These are phyloP conservation scores for Tauraco hartlaubi DNA, from an alignment of 2,797 vertebrate species.

Conservation along the genomic window DNA sequence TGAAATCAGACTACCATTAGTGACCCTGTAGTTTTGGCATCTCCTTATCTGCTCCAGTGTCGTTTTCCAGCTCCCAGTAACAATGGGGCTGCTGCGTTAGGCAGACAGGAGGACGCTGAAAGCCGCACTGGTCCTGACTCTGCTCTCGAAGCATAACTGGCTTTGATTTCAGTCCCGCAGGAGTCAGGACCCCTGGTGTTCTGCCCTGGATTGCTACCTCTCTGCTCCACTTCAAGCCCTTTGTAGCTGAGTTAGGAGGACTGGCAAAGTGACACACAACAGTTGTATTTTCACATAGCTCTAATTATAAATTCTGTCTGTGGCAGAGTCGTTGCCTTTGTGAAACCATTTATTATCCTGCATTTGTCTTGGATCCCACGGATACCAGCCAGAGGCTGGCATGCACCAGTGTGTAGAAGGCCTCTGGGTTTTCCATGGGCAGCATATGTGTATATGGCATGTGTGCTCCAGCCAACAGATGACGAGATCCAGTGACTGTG, in stretches of 20 bases:
- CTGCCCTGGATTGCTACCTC: not conserved
- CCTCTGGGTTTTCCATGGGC: not conserved
- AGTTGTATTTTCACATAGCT: not conserved
- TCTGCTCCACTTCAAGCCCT: not conserved
- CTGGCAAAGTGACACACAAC: not conserved
- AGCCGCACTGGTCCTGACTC: not conserved
- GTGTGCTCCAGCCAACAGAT: not conserved
- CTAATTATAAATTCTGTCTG: not conserved
- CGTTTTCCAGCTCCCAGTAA: not conserved
- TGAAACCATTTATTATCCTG: not conserved
- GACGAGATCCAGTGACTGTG: not conserved
- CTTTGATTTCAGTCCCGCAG: not conserved
- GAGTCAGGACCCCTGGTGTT: not conserved
- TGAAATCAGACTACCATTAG: not conserved
- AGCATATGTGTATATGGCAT: not conserved
- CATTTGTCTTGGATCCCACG: not conserved
- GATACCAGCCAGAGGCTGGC: not conserved
- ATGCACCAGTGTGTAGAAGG: not conserved
- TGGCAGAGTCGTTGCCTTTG: not conserved
- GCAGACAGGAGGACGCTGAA: not conserved
- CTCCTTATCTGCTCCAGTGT: not conserved
- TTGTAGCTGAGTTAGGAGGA: not conserved
- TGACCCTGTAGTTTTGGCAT: not conserved
- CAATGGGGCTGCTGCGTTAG: accelerated
- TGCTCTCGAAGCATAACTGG: not conserved